Conservation (phyloP, 1,140 invertebrate genomes). For the Papilio aristodemus region DNA sequence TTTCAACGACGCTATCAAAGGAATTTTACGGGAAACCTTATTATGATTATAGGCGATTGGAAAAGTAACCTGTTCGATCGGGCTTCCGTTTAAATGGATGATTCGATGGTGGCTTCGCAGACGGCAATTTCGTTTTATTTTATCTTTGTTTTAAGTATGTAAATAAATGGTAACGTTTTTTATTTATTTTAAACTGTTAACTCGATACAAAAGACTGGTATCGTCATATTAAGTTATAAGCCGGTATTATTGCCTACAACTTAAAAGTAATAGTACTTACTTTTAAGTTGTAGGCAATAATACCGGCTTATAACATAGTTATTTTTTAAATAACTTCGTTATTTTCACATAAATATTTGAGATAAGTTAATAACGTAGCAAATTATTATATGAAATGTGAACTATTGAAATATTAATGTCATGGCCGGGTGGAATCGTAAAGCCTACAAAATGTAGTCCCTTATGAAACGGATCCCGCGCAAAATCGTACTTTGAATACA, state of each 20-base stretch:
- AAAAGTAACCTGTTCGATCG: constrained; percentile 21
- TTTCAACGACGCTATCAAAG: constrained; percentile 35
- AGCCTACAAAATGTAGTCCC: constrained; percentile 11
- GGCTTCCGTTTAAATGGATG: constrained; percentile 17
- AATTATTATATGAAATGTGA: background rate
- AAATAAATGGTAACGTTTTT: constrained; percentile 11
- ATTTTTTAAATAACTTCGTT: too few relatives aligned
- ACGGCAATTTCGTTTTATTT: constrained; percentile 6
- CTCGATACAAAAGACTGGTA: too few relatives aligned
- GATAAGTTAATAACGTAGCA: background rate
- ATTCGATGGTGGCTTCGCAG: background rate
- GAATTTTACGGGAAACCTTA: constrained; percentile 28
- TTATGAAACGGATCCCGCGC: constrained; percentile 18
- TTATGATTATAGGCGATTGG: constrained; percentile 29
- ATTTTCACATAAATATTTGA: background rate
- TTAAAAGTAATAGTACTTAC: too few relatives aligned
- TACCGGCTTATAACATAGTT: too few relatives aligned
- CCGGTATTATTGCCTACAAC: too few relatives aligned
- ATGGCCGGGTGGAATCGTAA: constrained; percentile 16
- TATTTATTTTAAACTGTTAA: background rate
- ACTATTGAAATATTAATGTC: constrained; percentile 19
- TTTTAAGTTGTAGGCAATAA: too few relatives aligned
- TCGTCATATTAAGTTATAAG: too few relatives aligned
- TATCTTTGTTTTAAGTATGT: background rate
- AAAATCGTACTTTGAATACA: constrained; percentile 30